Conservation (phyloP, 2,797 vertebrate species). For the Phylloscopus collybita region DNA sequence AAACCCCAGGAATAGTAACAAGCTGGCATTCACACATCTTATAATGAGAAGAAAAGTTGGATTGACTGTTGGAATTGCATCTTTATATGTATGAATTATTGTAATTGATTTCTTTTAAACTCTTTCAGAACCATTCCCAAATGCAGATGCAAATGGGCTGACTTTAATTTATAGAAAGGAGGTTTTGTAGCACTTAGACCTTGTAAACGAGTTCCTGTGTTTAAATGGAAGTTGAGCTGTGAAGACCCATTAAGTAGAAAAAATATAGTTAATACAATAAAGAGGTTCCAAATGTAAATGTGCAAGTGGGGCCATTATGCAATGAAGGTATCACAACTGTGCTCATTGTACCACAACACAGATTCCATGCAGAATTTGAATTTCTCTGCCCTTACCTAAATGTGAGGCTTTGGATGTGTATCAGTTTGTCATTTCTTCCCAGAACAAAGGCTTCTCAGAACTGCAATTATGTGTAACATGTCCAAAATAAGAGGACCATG, state of each 20-base stretch:
- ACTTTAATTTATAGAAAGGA: not conserved
- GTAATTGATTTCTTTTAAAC: conserved; percentile 19
- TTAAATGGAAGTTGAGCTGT: not conserved
- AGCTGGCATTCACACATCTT: conserved; percentile 18
- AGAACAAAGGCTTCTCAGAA: not conserved
- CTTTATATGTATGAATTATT: conserved; percentile 33
- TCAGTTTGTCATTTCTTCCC: not conserved
- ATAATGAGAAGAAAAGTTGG: conserved; percentile 21
- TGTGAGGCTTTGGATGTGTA: not conserved
- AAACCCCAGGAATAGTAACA: conserved; percentile 45
- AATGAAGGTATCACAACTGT: not conserved
- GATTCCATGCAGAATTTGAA: not conserved
- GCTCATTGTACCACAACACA: not conserved
- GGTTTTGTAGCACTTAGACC: not conserved
- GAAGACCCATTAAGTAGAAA: conserved; percentile 18
- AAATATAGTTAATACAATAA: not conserved
- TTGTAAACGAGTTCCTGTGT: not conserved
- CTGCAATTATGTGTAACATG: not conserved
- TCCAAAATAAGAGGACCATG: not conserved
- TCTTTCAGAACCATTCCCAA: not conserved
- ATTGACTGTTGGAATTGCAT: not conserved
- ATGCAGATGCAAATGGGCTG: not conserved
- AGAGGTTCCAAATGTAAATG: not conserved
- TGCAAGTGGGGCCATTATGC: not conserved
- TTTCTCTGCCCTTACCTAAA: not conserved